phyloP scores from a whole-genome alignment of 2,113 vertebrate species.

The Thunnus maccoyii region DNA sequence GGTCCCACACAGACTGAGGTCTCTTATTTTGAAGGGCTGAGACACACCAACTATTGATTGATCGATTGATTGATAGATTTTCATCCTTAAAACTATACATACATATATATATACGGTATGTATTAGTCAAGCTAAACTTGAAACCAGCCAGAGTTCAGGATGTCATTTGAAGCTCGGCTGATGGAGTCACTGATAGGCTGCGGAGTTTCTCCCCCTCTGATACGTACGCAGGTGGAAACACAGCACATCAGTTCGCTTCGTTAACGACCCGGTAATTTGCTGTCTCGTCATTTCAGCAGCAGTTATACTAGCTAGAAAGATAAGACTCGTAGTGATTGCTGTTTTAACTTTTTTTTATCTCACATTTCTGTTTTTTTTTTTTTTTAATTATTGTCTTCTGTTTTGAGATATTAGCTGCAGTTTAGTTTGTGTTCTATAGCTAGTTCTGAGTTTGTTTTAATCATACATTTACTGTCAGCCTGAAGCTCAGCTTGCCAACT shows the following conservation, averaged over 20 bases:
- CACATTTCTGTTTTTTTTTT: conserved; percentile 19
- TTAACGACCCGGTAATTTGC: not conserved
- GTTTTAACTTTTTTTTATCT: conserved; percentile 33
- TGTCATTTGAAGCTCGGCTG: not conserved
- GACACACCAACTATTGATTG: not conserved
- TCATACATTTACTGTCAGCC: conserved; percentile 26
- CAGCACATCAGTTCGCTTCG: not conserved
- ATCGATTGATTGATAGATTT: not conserved
- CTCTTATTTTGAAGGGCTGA: conserved; percentile 48
- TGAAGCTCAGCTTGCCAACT: conserved; percentile 36
- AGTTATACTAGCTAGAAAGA: not conserved
- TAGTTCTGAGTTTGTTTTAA: conserved; percentile 25
- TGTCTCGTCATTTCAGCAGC: not conserved
- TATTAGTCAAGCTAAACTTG: not conserved
- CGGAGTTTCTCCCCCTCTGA: not conserved
- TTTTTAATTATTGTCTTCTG: conserved; percentile 4
- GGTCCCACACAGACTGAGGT: not conserved
- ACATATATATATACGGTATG: no score
- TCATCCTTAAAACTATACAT: not conserved
- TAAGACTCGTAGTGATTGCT: not conserved
- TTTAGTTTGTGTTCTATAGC: conserved; percentile 16
- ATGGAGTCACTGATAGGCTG: not conserved
- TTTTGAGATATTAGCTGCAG: conserved; percentile 23
- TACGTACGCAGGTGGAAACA: not conserved
- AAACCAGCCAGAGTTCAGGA: conserved; percentile 14